A percentile compares a stretch with the other conserved stretches of the same genome.
Evolutionary conservation across 2,797 vertebrate genomes (phyloP).

Genomic region (Tympanoctomys barrerae): DNA sequence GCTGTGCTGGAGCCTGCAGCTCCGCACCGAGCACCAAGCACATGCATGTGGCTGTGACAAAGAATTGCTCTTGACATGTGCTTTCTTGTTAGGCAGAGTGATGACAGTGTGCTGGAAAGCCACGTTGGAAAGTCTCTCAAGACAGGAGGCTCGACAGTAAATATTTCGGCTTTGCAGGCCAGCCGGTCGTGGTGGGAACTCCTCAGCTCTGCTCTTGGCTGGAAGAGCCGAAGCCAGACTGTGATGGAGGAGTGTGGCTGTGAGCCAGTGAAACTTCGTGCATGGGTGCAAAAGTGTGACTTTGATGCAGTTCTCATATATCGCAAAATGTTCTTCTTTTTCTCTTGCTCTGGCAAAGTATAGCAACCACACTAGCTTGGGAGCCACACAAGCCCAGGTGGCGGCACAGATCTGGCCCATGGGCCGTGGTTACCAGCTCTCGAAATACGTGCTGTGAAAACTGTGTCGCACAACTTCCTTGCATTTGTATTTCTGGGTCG

Average conservation of each 20-base stretch:
- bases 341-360: neutral
- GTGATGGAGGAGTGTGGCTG: neutral
- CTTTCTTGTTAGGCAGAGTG: constrained; percentile 66
- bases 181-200: constrained; percentile 47
- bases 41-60: constrained; percentile 12
- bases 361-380: neutral
- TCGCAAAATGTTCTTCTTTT: neutral
- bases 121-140: constrained; percentile 34
- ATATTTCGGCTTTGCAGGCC: constrained; percentile 59
- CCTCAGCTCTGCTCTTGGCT: neutral
- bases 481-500: neutral
- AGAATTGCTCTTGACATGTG: constrained; percentile 10
- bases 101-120: constrained; percentile 35
- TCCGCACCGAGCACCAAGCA: neutral
- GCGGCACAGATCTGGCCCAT: neutral
- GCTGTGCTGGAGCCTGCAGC: neutral
- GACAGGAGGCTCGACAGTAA: constrained; percentile 44
- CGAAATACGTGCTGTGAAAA: neutral
- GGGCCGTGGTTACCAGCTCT: neutral
- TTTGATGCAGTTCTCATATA: neutral
- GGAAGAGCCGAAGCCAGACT: neutral
- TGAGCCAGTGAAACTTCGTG: constrained; percentile 35
- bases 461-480: neutral
- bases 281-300: neutral
- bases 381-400: neutral